Evolutionary conservation across 2,888 invertebrate genomes (phyloP).

Genomic region (Oligia strigilis): DNA sequence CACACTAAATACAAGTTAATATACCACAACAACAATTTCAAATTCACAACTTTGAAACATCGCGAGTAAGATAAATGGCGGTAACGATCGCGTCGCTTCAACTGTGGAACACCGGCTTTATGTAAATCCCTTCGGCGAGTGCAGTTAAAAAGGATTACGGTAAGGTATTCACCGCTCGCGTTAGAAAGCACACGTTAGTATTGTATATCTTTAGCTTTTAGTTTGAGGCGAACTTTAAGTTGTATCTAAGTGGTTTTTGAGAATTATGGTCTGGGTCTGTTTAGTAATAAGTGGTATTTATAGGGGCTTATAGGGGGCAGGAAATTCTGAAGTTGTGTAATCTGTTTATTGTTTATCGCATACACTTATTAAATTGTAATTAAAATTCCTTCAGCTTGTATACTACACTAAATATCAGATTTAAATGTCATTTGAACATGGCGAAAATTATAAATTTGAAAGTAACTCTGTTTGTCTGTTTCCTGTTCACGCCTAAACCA

Average conservation of each 20-base stretch:
- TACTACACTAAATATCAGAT: not conserved
- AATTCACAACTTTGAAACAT: conserved; percentile 58
- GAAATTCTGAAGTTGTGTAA: not conserved
- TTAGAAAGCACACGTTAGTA: conserved; percentile 41
- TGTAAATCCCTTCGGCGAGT: conserved; percentile 57
- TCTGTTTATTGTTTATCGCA: not conserved
- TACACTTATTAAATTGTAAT: not conserved
- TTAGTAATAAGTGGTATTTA: conserved; percentile 5
- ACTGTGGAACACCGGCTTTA: conserved; percentile 54
- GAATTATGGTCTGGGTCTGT: not conserved
- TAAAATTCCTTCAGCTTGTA: not conserved
- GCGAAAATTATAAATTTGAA: no score
- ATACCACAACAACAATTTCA: conserved; percentile 36
- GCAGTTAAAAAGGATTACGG: conserved; percentile 70
- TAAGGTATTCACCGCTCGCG: conserved; percentile 54
- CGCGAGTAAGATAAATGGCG: conserved; percentile 62
- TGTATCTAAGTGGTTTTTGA: conserved; percentile 42
- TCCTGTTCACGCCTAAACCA: no score
- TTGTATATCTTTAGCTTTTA: conserved; percentile 57
- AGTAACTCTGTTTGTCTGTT: no score
- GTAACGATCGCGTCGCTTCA: conserved; percentile 59
- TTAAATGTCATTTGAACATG: no score
- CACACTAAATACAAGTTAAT: not conserved
- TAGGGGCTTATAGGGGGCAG: not conserved
- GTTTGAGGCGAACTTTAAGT: conserved; percentile 46